Conservation (phyloP, 1,140 invertebrate species). For the Drosophila tsacasi region DNA sequence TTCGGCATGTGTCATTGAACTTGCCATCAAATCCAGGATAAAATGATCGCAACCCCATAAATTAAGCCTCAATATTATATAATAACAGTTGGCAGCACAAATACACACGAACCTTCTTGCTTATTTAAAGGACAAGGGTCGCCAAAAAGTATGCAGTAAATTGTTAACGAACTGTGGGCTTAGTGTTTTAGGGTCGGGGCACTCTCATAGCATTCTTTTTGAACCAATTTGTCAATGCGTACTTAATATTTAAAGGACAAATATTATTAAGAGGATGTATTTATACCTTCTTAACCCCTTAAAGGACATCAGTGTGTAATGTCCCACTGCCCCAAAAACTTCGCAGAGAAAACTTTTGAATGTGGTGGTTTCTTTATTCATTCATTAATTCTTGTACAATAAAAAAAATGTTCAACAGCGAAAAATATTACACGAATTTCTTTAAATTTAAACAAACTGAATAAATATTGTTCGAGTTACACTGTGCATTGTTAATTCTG, state of each 20-base stretch:
- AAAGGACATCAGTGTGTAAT: not conserved
- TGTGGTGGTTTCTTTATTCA: slow-evolving; percentile 78
- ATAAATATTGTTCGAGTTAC: slow-evolving; percentile 80
- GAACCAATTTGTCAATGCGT: not conserved
- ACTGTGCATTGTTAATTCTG: slow-evolving; percentile 49
- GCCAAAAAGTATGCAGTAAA: slow-evolving; percentile 2
- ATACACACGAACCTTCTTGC: too few species aligned
- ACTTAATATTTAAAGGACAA: not conserved
- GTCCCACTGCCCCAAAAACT: not conserved
- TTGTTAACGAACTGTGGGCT: not conserved
- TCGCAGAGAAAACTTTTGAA: slow-evolving; percentile 39
- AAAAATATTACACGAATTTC: slow-evolving; percentile 71
- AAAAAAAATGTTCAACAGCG: slow-evolving; percentile 72
- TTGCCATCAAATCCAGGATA: slow-evolving; percentile 3
- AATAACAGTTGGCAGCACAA: not conserved
- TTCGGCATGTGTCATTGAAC: slow-evolving; percentile 13
- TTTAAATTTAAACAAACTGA: slow-evolving; percentile 74
- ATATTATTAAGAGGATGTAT: not conserved
- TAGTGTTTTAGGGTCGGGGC: too few species aligned
- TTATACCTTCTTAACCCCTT: not conserved
- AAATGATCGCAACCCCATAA: slow-evolving; percentile 5
- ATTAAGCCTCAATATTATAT: not conserved
- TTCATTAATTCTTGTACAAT: slow-evolving; percentile 75
- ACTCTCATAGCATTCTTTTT: not conserved
- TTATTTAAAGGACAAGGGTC: not conserved